These are phyloP conservation scores for Eupithecia vulgata DNA, from an alignment of 2,888 invertebrate species.

Conservation along the genomic window DNA sequence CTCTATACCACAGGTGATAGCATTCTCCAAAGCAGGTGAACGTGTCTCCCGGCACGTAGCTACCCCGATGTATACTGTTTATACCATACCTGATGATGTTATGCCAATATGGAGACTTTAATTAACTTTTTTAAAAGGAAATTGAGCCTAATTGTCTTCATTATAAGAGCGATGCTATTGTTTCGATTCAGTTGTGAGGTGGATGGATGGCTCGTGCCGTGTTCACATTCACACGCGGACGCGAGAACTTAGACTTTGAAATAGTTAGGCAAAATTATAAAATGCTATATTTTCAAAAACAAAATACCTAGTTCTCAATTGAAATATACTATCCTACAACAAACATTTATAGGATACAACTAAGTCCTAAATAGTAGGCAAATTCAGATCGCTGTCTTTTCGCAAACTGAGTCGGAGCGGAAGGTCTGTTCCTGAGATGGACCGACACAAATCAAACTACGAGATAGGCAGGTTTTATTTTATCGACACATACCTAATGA, in stretches of 20 bases:
- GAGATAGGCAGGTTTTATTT: no score
- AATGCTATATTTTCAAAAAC: no score
- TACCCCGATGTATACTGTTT: conserved; percentile 37
- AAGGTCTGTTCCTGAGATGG: background rate
- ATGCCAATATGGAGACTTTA: conserved; percentile 40
- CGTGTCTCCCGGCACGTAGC: conserved; percentile 42
- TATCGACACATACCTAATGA: background rate
- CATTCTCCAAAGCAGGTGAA: conserved; percentile 31
- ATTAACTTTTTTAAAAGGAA: conserved; percentile 37
- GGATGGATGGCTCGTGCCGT: conserved; percentile 32
- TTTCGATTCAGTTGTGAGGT: conserved; percentile 19
- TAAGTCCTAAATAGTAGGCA: background rate
- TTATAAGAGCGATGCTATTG: conserved; percentile 27
- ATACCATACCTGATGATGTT: conserved; percentile 39
- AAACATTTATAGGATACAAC: no score
- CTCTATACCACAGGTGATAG: background rate
- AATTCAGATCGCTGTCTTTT: background rate
- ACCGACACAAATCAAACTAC: no score
- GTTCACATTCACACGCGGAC: conserved; percentile 28
- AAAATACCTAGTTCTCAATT: no score
- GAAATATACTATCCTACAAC: no score
- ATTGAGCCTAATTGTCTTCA: conserved; percentile 28
- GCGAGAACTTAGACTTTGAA: conserved; percentile 23
- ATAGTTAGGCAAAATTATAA: no score
- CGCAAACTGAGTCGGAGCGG: background rate